Evolutionary conservation across 1,140 invertebrate species (phyloP), one percentile per base, ranked within the genome.

Genomic region (Papilio polytes): DNA sequence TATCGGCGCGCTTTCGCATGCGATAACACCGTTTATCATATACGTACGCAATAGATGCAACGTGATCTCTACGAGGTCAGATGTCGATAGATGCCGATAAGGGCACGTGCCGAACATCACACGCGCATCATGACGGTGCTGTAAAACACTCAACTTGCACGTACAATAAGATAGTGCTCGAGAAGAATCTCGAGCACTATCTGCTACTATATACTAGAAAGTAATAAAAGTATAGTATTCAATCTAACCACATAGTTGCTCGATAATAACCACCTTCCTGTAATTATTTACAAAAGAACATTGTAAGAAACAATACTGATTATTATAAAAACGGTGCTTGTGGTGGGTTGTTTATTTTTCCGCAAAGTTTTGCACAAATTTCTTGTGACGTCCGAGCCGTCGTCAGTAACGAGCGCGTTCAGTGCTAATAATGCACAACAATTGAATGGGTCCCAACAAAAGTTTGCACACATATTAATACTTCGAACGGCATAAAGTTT

Each of bases 1-100:
- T 31, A 8, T 70, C 46, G 20, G 15, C 20, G 44, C 44, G 22
- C 31, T 51, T 81, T 78, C 20, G 53, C 53, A 73, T 44, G 70
- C 22, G 74, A 84, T 84, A 84, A 80, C 66, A 82, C 59, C 51
- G 77, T 77, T 74, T 56, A 74, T 59, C 70, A 48, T 80, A 51
- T 79, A 53, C 48, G 80, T 77, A 76, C 31, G 66, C 73, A 78
- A 80, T 13, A 74, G 31, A 78, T 78, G 78, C 82, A 85, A 89
- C 88, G 89, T 89, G 88, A 89, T 87, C 85, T 86, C 78, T 74
- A 72, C 80, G 84, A 84, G 86, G 84, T 87, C 85, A 86, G 86
- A 90, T 88, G 83, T 85, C 82, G 86, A 88, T 86, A 85, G 85
- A 78, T 80, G 78, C 72, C 83, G 84, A 88, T 85, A 85, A 81